Evolutionary conservation across 2,113 vertebrate genomes (phyloP).

Genomic region (Antigone vipio): DNA sequence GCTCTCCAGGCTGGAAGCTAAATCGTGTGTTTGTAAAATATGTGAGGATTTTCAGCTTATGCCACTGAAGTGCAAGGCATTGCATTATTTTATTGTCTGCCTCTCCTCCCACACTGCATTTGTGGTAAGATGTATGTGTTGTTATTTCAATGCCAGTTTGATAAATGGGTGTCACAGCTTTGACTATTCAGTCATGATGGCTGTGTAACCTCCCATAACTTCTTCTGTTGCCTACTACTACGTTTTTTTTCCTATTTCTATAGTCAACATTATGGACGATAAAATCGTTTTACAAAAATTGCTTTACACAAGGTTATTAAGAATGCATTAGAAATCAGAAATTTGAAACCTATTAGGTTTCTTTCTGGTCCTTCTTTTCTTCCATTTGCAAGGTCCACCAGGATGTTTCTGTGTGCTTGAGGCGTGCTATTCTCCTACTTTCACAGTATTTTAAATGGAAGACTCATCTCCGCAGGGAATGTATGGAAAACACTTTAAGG

Average conservation of each 20-base stretch:
- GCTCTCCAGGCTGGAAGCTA: not conserved
- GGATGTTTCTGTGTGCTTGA: not conserved
- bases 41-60: not conserved
- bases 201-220: constrained; percentile 9
- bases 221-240: not conserved
- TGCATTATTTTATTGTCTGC: constrained; percentile 3
- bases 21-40: not conserved
- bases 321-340: not conserved
- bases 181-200: constrained; percentile 24
- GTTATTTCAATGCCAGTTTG: constrained; percentile 23
- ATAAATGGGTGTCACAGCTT: constrained; percentile 32
- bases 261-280: not conserved
- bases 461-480: not conserved
- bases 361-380: not conserved
- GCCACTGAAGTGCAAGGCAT: not conserved
- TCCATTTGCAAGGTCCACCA: not conserved
- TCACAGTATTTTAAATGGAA: not conserved
- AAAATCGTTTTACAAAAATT: not conserved
- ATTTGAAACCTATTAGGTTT: not conserved
- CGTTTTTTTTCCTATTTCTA: not conserved
- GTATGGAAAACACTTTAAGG: not conserved
- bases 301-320: not conserved
- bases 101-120: not conserved
- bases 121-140: constrained; percentile 3
- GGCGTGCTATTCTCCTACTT: not conserved